These are phyloP conservation scores for Mycteria americana DNA, from an alignment of 2,797 vertebrate genomes.

Conservation along the genomic window DNA sequence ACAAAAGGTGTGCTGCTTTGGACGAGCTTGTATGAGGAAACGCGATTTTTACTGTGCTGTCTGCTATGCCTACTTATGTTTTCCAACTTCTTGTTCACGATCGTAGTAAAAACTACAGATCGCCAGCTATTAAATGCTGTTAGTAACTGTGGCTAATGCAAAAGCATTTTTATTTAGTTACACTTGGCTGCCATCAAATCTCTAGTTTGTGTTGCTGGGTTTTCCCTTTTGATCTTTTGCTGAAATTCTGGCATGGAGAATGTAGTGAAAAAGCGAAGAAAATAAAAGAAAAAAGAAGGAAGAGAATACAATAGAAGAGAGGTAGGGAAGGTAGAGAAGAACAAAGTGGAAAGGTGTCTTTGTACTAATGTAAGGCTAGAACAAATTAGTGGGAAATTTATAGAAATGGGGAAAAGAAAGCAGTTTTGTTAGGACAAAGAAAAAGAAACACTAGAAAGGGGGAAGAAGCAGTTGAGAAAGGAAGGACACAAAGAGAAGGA, in stretches of 20 bases:
- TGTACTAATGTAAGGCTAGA: background rate
- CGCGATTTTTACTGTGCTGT: background rate
- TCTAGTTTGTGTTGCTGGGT: slow-evolving; percentile 23
- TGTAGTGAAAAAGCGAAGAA: background rate
- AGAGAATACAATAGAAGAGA: background rate
- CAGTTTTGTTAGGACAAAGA: background rate
- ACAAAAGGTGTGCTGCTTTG: background rate
- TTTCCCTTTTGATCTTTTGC: slow-evolving; percentile 46
- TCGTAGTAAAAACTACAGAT: slow-evolving; percentile 24
- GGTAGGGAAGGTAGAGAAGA: background rate
- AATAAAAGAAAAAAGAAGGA: background rate
- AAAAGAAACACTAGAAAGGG: background rate
- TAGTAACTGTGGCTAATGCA: slow-evolving; percentile 47
- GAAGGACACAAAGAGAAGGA: background rate
- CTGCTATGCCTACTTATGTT: background rate
- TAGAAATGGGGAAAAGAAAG: background rate
- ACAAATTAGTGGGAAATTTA: background rate
- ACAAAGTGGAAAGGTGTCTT: background rate
- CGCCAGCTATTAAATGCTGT: slow-evolving; percentile 4
- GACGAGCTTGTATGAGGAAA: background rate
- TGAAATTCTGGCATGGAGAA: slow-evolving; percentile 35
- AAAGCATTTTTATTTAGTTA: slow-evolving; percentile 56
- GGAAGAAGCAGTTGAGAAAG: background rate
- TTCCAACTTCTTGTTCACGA: background rate
- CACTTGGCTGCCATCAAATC: slow-evolving; percentile 39